Conservation (phyloP, 2,797 vertebrate genomes). For the Muscicapa striata region DNA sequence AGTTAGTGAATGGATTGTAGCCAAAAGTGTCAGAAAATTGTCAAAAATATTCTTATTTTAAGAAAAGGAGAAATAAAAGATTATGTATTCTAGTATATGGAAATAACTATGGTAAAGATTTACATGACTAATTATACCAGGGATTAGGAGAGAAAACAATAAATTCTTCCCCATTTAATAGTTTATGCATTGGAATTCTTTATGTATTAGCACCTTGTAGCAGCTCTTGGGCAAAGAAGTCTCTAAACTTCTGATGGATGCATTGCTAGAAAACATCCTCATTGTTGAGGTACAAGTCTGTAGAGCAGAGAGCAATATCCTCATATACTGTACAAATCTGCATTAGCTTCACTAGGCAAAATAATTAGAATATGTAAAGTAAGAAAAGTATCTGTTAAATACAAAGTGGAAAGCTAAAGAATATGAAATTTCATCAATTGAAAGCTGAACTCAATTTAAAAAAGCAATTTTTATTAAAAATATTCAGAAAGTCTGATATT, state of each 20-base stretch:
- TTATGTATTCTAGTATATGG: neutral
- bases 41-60: neutral
- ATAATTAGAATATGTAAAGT: neutral
- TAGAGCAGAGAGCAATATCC: neutral
- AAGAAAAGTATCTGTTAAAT: neutral
- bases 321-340: neutral
- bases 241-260: neutral
- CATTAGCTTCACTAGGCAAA: neutral
- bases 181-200: neutral
- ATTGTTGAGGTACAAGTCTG: neutral
- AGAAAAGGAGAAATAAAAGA: neutral
- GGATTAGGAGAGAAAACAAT: neutral
- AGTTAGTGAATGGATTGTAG: neutral
- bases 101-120: neutral
- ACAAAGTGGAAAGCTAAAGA: neutral
- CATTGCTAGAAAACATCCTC: neutral
- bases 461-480: neutral
- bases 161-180: neutral
- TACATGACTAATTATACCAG: neutral
- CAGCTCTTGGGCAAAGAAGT: neutral
- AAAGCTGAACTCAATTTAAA: neutral
- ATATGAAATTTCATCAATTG: neutral
- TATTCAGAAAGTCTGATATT: neutral
- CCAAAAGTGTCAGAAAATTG: neutral
- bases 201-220: neutral